Evolutionary conservation across 1,140 invertebrate genomes (phyloP).

Genomic region (Vanessa tameamea): DNA sequence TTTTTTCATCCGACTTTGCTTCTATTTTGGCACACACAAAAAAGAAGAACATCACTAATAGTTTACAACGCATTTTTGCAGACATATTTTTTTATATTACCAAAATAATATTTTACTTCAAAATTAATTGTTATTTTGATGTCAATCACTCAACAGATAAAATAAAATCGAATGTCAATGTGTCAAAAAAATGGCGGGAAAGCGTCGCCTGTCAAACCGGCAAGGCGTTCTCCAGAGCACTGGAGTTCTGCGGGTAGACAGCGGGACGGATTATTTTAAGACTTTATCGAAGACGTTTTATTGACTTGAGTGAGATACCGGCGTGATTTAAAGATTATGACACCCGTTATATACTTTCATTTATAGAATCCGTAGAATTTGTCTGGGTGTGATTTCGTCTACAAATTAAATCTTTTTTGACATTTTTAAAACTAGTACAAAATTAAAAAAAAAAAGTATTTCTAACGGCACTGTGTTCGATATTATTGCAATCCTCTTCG

Average conservation of each 20-base stretch:
- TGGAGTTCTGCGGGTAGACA: neutral
- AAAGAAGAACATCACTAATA: constrained; percentile 10
- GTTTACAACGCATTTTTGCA: constrained; percentile 1
- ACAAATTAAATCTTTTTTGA: no score
- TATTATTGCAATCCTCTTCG: no score
- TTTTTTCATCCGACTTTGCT: constrained; percentile 28
- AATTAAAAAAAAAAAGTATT: neutral
- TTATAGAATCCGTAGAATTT: neutral
- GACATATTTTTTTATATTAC: neutral
- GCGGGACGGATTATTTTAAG: neutral
- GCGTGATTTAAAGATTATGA: neutral
- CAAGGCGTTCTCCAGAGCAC: constrained; percentile 10
- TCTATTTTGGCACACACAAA: constrained; percentile 14
- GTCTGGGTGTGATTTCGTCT: neutral
- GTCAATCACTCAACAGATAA: constrained; percentile 5
- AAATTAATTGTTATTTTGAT: constrained; percentile 2
- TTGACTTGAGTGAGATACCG: neutral
- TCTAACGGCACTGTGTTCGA: no score
- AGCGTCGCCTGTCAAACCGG: constrained; percentile 12
- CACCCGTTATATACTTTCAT: no score
- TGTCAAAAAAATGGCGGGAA: constrained; percentile 14
- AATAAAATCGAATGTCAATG: neutral
- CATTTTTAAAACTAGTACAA: no score
- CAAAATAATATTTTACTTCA: constrained; percentile 4
- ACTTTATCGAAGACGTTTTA: constrained; percentile 10